phyloP scores from a whole-genome alignment of 2,888 invertebrate species.

The Siphlonurus alternatus region DNA sequence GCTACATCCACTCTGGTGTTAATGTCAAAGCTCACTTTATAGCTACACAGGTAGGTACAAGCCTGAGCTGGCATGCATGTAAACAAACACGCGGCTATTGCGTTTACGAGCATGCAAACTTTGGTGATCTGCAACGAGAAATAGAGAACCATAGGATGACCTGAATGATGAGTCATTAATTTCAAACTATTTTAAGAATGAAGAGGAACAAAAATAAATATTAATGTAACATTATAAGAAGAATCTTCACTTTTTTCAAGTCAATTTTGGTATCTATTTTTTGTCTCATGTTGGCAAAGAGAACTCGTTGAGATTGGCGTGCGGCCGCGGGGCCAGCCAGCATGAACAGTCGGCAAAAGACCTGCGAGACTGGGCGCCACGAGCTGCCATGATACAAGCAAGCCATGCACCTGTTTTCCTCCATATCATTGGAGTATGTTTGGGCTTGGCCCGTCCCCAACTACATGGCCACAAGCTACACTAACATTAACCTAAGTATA shows the following conservation, averaged over 20 bases:
- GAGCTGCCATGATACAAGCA: not conserved
- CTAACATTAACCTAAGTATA: not conserved
- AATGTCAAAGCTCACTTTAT: not conserved
- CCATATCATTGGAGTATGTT: not conserved
- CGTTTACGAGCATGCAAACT: no score
- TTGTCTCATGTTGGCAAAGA: not conserved
- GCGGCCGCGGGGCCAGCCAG: no score
- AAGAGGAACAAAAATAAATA: no score
- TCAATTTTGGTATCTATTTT: not conserved
- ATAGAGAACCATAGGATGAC: no score
- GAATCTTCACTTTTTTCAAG: not conserved
- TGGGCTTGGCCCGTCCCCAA: not conserved
- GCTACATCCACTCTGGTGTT: not conserved
- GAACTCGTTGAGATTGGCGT: not conserved
- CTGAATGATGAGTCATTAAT: no score
- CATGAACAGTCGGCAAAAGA: no score
- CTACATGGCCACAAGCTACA: not conserved
- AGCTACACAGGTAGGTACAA: no score
- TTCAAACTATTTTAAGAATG: no score
- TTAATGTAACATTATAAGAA: no score
- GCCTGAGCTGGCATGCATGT: not conserved
- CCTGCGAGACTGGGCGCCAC: no score
- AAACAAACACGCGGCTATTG: not conserved
- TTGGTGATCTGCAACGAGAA: no score
- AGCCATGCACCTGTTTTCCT: not conserved